Evolutionary conservation across 2,113 vertebrate species (phyloP).

Genomic region (Xenotilapia longispinis): DNA sequence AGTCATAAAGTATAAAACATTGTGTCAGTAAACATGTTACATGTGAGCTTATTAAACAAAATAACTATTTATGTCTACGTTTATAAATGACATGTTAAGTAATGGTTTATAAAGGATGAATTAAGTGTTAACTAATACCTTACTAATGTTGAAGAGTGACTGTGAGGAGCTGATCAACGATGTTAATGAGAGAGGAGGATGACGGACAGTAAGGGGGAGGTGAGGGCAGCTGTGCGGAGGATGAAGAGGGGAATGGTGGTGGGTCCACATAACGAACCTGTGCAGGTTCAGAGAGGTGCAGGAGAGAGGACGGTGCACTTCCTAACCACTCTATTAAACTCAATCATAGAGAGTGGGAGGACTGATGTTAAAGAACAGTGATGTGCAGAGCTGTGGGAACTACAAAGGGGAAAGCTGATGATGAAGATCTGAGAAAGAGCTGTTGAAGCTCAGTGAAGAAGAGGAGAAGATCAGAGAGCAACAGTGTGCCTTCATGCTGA

Average conservation of each 20-base stretch:
- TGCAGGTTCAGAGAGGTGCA: not conserved
- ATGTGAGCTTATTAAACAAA: fast-evolving
- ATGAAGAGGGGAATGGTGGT: not conserved
- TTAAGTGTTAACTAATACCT: not conserved
- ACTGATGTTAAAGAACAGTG: fast-evolving
- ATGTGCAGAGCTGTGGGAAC: not conserved
- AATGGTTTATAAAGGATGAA: not conserved
- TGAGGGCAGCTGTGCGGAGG: not conserved
- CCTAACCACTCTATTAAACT: not conserved
- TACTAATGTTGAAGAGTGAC: not conserved
- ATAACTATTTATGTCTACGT: fast-evolving
- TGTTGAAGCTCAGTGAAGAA: not conserved
- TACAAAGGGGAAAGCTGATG: fast-evolving
- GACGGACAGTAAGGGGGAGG: not conserved
- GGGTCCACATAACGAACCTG: fast-evolving
- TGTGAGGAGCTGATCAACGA: not conserved
- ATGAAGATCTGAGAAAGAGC: not conserved
- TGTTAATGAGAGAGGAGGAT: not conserved
- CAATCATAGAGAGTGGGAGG: fast-evolving
- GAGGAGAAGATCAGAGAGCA: not conserved
- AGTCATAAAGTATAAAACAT: no score
- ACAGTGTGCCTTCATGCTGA: not conserved
- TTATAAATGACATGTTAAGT: not conserved
- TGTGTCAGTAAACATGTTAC: no score
- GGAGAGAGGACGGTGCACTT: not conserved